These are phyloP conservation scores for Halichoerus grypus DNA, from an alignment of 2,113 vertebrate species.

Conservation along the genomic window DNA sequence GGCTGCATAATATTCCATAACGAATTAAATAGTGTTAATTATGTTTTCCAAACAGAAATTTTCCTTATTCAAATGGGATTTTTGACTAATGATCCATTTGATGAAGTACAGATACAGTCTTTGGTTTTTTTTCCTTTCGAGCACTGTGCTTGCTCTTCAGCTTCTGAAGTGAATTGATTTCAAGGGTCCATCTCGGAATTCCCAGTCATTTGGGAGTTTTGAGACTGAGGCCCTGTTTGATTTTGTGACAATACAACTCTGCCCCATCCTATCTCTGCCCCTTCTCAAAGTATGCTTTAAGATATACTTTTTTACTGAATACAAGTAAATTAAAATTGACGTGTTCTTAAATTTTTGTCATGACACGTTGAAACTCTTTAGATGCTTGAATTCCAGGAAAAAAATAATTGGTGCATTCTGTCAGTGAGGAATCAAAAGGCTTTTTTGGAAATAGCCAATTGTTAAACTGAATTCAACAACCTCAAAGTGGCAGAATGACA, in stretches of 20 bases:
- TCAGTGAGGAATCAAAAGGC: constrained; percentile 63
- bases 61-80: constrained; percentile 47
- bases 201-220: background rate
- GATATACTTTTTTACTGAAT: background rate
- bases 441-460: constrained; percentile 72
- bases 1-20: background rate
- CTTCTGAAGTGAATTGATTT: background rate
- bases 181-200: background rate
- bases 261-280: background rate
- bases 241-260: background rate
- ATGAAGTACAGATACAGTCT: background rate
- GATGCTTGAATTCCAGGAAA: constrained; percentile 17
- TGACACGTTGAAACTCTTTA: constrained; percentile 67
- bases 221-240: background rate
- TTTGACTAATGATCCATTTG: constrained; percentile 49
- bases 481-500: constrained; percentile 76
- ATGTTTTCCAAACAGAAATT: constrained; percentile 71
- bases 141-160: background rate
- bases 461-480: constrained; percentile 65
- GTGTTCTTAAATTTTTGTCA: constrained; percentile 34
- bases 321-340: constrained; percentile 58
- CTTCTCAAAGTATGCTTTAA: background rate
- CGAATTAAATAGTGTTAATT: constrained; percentile 71
- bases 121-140: background rate
- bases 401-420: constrained; percentile 67